Percentiles rank a stretch among this genome's conserved stretches.
These are phyloP conservation scores for Pyrrhura leucotis DNA, from an alignment of 2,797 vertebrate species.

Conservation along the genomic window DNA sequence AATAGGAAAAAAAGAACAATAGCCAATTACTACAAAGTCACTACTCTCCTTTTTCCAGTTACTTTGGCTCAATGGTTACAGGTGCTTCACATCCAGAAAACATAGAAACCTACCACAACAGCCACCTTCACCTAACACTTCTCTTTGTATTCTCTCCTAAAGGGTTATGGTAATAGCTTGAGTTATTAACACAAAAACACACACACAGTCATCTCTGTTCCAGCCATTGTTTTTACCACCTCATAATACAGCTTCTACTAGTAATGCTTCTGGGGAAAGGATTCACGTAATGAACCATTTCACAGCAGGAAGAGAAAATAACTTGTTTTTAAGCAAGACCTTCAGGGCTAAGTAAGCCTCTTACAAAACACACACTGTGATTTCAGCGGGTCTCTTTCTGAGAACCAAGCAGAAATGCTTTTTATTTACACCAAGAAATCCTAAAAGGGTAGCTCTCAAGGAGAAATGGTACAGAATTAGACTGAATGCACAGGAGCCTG, in stretches of 20 bases:
- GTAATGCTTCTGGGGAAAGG: neutral
- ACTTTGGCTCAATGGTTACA: neutral
- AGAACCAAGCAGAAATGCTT: fast-evolving
- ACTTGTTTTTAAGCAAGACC: neutral
- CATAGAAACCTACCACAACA: neutral
- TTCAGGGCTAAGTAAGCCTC: neutral
- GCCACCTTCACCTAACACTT: neutral
- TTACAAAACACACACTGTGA: neutral
- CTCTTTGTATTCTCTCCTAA: neutral
- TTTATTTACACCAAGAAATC: neutral
- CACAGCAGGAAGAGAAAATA: neutral
- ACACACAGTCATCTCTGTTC: neutral
- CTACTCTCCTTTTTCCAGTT: neutral
- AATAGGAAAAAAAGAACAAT: neutral
- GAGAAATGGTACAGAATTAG: fast-evolving
- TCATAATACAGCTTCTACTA: neutral
- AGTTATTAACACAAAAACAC: neutral
- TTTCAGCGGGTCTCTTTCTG: neutral
- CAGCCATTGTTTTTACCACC: neutral
- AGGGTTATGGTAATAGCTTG: neutral
- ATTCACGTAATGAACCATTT: neutral
- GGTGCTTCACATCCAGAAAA: neutral
- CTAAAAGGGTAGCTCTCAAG: neutral
- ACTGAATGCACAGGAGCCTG: fast-evolving
- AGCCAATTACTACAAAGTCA: neutral